Base-by-base conservation (phyloP, 2,888 invertebrate species). In the Scaptomyza polygonia region DNA sequence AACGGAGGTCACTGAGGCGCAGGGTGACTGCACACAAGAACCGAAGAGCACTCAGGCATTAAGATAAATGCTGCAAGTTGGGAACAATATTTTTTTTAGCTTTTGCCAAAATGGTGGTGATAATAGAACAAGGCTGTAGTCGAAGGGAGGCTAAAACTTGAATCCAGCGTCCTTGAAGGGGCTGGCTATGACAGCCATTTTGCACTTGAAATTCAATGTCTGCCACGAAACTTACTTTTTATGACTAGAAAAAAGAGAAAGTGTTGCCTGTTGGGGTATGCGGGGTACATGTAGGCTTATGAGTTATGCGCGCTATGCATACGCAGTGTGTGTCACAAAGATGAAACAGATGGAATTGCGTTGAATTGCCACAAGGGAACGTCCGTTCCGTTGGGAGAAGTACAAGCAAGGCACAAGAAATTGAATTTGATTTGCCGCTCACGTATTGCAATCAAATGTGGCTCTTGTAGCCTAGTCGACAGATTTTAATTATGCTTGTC, bases 401-500 rank as follows among this genome's bases (percentile, higher is more conserved):
- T 2, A 18, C 7, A 30, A 18, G 47, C 7, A 30, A 12, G 47
- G 40, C 21, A 51, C 48, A 45, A 12, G 36, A 36, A 14, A 25
- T 21, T 36, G 48, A 43, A 74, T 67, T 75, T 64, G 67, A 64
- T 67, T 64, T 72, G 72, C 76, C 40, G 45, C 76, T 67, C 76
- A 75, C 75, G 76, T 76, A 49, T 29, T 36, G 59, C 67, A 44
- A 67, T 57, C 58, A 56, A 39, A 57, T 63, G 58, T 51, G 11
- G 30, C 57, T n/a, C 21, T 43, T 34, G 69, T 68, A 62, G 74
- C 77, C 66, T 63, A 68, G 68, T 53, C 61, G 59, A 53, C 64
- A n/a, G 36, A 40, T 80, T 77, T 72, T 67, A 83, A 79, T 79
- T 83, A 83, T 72, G 72, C 68, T 68, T 67, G 66, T 51, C 79